Base-by-base conservation (phyloP, 2,113 vertebrate species). In the Corythornis cristatus region DNA sequence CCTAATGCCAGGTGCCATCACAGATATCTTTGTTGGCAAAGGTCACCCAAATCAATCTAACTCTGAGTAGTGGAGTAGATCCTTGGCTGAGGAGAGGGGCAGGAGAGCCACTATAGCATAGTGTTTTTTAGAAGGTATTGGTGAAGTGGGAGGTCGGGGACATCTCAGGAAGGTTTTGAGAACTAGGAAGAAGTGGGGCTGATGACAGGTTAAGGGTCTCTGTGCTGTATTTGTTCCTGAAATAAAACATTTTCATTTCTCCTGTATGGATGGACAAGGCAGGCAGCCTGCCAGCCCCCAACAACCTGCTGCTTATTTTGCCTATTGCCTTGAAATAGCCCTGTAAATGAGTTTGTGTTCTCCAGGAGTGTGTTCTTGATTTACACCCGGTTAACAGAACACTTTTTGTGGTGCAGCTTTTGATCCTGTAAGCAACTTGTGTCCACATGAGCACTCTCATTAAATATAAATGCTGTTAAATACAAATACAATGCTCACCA, bases 251-350 rank as follows among this genome's bases (percentile, higher is more conserved):
- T 80, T 88, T 65, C 73, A 46, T 83, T 83, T 76, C 29, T 12
- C 29, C 54, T 53, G 17, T 42, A 14, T 22, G 56, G 68, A 61
- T 56, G 62, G 26, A 40, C 40, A 58, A 90, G 67, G 48, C 53
- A 73, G 40, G 66, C 67, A 88, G 76, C 29, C 53, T 90, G 71
- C 33, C 79, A 58, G 13, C 35, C 90, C 33, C 66, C 72, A 58
- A 4, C 18, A 77, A 42, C 28, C 12, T 51, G 46, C 60, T 73
- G 56, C 2, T 2, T 66, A 15, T 90, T 88, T 80, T 77, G n/a
- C 65, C 31, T 54, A 12, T 45, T 77, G 14, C 42, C 35, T 17
- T 83, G 76, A 73, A 94, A 75, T 23, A 68, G 19, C 43, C 57
- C 23, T 65, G 54, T 5, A 9, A 84, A 83, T 0, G 8, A 54